Percentiles rank a stretch among this genome's conserved stretches.
Conservation (phyloP, 2,888 invertebrate genomes). For the Sphaerophoria taeniata region DNA sequence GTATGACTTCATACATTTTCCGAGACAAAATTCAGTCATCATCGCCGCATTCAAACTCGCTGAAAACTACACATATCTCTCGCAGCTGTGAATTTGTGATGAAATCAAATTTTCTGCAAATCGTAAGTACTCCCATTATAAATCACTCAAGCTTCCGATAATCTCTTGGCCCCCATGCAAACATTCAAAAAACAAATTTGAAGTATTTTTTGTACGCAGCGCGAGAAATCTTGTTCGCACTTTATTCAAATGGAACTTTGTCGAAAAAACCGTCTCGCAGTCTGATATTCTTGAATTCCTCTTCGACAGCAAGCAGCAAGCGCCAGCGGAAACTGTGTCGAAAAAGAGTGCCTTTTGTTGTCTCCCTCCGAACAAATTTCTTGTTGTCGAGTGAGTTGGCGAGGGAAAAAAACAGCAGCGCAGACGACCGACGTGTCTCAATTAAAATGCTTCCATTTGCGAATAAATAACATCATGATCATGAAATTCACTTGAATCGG, state of each 20-base stretch:
- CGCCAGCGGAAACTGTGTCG: conserved; percentile 23
- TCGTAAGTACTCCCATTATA: conserved; percentile 4
- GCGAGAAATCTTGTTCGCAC: conserved; percentile 22
- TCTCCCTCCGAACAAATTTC: too few relatives aligned
- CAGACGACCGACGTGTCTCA: background rate
- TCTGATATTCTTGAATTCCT: conserved; percentile 15
- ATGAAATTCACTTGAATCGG: conserved; percentile 20
- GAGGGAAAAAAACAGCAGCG: background rate
- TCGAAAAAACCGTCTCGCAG: conserved; percentile 57
- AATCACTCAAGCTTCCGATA: conserved; percentile 39
- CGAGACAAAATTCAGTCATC: background rate
- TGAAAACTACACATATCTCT: background rate
- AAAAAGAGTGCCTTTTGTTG: conserved; percentile 5
- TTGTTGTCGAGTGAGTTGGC: background rate
- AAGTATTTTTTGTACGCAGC: background rate
- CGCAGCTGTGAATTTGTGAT: conserved; percentile 1
- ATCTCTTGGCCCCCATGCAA: background rate
- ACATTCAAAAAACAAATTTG: conserved; percentile 19
- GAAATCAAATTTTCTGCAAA: conserved; percentile 22
- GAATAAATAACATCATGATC: conserved; percentile 1
- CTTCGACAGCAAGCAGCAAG: background rate
- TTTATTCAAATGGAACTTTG: conserved; percentile 25
- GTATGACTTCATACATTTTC: conserved; percentile 14
- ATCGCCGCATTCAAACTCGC: background rate
- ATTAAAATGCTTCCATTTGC: conserved; percentile 28